Percentiles rank a stretch among this genome's conserved stretches.
Evolutionary conservation across 92 coral and sea anemone genomes (phyloP).

Genomic region (Epizoanthus fatuus): DNA sequence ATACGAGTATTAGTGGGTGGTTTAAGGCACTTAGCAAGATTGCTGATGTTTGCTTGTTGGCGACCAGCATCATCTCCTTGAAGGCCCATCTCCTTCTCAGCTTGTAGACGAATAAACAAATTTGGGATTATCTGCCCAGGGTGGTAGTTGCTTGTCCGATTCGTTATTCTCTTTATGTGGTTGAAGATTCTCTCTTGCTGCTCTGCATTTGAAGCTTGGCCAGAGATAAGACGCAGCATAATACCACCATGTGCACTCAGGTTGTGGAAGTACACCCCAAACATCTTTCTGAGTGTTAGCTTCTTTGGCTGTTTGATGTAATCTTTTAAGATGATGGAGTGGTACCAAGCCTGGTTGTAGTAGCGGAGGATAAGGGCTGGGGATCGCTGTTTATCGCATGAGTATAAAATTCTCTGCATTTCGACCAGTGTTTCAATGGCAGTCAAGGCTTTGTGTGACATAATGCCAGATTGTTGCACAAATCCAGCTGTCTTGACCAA

Average conservation of each 20-base stretch:
- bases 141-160: conserved; percentile 66
- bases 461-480: conserved; percentile 46
- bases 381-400: conserved; percentile 45
- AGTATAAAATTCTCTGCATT: conserved; percentile 64
- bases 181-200: conserved; percentile 61
- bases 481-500: conserved; percentile 55
- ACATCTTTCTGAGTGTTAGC: conserved; percentile 66
- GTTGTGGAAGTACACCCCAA: conserved; percentile 65
- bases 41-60: conserved; percentile 66
- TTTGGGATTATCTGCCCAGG: conserved; percentile 68
- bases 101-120: conserved; percentile 58
- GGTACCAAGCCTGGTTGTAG: conserved; percentile 69
- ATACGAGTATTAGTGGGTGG: conserved; percentile 47
- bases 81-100: conserved; percentile 67
- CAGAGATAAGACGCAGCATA: conserved; percentile 66
- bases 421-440: conserved; percentile 64
- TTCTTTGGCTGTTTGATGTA: conserved; percentile 54
- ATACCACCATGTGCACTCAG: conserved; percentile 58
- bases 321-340: conserved; percentile 50
- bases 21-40: conserved; percentile 48
- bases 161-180: conserved; percentile 58
- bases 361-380: conserved; percentile 67
- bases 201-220: conserved; percentile 57
- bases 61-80: conserved; percentile 46
- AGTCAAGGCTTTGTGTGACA: conserved; percentile 47